Conservation (phyloP, 2,113 vertebrate species). For the Elaphurus davidianus region DNA sequence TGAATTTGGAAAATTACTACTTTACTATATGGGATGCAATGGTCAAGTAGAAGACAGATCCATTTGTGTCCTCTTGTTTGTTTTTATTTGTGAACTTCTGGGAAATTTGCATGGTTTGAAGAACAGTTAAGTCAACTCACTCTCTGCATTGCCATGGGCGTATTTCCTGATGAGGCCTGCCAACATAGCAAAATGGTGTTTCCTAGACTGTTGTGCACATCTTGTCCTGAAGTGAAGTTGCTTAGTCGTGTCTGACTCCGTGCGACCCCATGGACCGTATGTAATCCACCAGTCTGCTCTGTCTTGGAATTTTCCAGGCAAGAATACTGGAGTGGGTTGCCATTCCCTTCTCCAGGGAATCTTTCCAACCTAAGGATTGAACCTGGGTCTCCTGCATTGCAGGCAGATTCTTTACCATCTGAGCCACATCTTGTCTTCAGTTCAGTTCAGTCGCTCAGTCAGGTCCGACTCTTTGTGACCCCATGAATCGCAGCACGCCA, state of each 20-base stretch:
- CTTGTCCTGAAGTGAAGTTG: neutral
- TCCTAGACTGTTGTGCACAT: neutral
- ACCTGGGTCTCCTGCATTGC: neutral
- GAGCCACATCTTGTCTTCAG: neutral
- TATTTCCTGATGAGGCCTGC: neutral
- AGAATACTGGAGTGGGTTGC: neutral
- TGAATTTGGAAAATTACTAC: neutral
- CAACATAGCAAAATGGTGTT: neutral
- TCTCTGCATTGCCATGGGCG: rapidly evolving
- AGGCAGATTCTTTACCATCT: neutral
- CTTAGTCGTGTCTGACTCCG: neutral
- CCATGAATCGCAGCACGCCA: too few relatives aligned
- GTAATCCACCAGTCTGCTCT: neutral
- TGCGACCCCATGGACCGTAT: rapidly evolving
- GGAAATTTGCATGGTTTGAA: neutral
- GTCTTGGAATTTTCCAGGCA: neutral
- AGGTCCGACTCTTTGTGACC: too few relatives aligned
- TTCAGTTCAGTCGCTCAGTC: too few relatives aligned
- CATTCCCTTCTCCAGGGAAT: neutral
- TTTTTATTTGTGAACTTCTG: neutral
- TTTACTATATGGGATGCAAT: neutral
- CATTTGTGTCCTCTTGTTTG: neutral
- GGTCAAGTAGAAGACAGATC: neutral
- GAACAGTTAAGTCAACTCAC: neutral
- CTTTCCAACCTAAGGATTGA: neutral